Conservation (phyloP, 2,113 vertebrate genomes). For the Delphinus delphis region DNA sequence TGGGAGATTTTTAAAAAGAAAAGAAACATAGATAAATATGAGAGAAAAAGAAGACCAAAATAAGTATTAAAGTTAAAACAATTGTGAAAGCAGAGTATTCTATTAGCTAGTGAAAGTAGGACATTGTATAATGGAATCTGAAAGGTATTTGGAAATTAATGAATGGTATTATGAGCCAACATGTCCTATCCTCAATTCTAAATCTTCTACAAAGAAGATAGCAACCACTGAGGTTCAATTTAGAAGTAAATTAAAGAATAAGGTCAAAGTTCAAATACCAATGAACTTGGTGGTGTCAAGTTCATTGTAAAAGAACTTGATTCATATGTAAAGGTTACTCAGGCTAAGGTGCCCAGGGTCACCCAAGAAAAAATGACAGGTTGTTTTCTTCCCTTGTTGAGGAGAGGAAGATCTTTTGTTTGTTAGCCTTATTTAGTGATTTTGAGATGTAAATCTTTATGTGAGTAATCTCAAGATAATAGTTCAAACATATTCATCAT, state of each 20-base stretch:
- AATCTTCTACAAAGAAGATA: not conserved
- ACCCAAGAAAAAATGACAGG: not conserved
- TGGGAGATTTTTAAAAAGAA: not conserved
- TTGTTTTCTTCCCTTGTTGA: not conserved
- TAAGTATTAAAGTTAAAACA: not conserved
- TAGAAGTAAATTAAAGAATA: not conserved
- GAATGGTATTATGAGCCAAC: not conserved
- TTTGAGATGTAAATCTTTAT: constrained; percentile 38
- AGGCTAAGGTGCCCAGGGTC: not conserved
- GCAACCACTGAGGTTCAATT: not conserved
- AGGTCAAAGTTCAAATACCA: not conserved
- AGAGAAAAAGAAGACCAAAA: not conserved
- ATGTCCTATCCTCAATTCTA: not conserved
- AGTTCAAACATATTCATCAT: constrained; percentile 42
- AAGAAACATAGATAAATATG: not conserved
- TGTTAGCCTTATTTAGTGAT: not conserved
- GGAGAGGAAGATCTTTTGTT: not conserved
- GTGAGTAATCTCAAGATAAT: constrained; percentile 21
- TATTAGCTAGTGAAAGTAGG: not conserved
- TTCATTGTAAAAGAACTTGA: not conserved
- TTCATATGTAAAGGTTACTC: not conserved
- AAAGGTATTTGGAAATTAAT: constrained; percentile 5
- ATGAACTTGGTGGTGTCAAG: not conserved
- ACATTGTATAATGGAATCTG: not conserved
- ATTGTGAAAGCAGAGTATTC: not conserved